Evolutionary conservation across 2,797 vertebrate genomes (phyloP), one percentile per base, ranked within the genome.

Genomic region (Sitta carolinensis): DNA sequence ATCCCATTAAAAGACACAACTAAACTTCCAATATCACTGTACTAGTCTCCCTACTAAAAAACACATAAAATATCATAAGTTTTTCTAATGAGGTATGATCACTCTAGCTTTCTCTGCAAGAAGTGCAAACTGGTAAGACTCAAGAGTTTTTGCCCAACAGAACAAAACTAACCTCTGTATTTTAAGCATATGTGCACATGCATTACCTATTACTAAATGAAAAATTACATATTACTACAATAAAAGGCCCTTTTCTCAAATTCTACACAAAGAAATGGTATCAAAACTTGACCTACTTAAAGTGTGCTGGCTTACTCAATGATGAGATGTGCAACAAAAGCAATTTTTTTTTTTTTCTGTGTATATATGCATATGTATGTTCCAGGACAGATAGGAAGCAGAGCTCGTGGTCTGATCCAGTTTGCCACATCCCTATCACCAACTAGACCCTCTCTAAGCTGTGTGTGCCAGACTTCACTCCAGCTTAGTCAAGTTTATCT

Each of bases 351-450:
- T 40, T 6, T 57, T 14, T 47, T 2, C 4, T 8, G 5, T 5
- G 4, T 9, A 20, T 27, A 11, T 9, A 23, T 2, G 9, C 0
- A 0, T 10, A 27, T 18, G 7, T 29, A 7, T 4, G 2, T 38
- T 40, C 29, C 26, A n/a, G 20, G 29, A 57, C 7, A 54, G 14
- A 54, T 0, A 30, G 13, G 59, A 52, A 47, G 9, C 11, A 84
- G 30, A 66, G 22, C 14, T 83, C 9, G 1, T 34, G 21, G 38
- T 77, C 3, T 12, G 23, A 48, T 29, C 29, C 43, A 32, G 5
- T 43, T 57, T 54, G 30, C 30, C 17, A 36, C 36, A 43, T 26
- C 57, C 2, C 1, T 23, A 50, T 52, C 42, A 74, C 11, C 29
- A 80, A 4, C 14, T 3, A 32, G 50, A 70, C 16, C 9, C 55